phyloP scores from a whole-genome alignment of 2,797 vertebrate genomes.

The Avahi laniger region DNA sequence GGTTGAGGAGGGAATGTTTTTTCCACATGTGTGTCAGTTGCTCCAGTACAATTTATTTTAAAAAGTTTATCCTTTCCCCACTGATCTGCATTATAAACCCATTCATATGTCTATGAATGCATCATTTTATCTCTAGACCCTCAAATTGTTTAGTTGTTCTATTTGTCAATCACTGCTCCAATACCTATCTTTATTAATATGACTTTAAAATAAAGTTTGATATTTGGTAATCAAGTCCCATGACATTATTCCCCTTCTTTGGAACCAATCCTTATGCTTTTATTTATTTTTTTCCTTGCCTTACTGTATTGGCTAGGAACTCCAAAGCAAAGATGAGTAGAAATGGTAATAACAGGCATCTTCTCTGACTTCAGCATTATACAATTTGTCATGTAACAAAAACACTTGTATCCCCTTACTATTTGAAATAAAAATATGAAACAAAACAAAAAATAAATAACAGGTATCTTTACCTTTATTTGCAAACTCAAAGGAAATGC shows the following conservation, averaged over 20 bases:
- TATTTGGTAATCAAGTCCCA: neutral
- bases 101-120: neutral
- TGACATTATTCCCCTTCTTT: neutral
- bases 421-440: neutral
- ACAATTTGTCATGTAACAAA: neutral
- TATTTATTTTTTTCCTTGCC: neutral
- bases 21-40: neutral
- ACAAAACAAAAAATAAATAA: neutral
- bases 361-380: neutral
- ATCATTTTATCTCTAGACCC: neutral
- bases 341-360: neutral
- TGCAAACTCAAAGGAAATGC: neutral
- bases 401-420: neutral
- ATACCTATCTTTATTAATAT: neutral
- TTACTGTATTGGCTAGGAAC: neutral
- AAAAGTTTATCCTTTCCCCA: neutral
- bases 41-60: neutral
- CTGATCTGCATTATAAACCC: neutral
- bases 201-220: neutral
- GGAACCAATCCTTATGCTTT: neutral
- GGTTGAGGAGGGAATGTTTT: neutral
- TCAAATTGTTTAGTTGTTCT: neutral
- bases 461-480: neutral
- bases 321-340: neutral
- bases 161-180: neutral